Conservation (phyloP, 2,113 vertebrate species). For the Vombatus ursinus region DNA sequence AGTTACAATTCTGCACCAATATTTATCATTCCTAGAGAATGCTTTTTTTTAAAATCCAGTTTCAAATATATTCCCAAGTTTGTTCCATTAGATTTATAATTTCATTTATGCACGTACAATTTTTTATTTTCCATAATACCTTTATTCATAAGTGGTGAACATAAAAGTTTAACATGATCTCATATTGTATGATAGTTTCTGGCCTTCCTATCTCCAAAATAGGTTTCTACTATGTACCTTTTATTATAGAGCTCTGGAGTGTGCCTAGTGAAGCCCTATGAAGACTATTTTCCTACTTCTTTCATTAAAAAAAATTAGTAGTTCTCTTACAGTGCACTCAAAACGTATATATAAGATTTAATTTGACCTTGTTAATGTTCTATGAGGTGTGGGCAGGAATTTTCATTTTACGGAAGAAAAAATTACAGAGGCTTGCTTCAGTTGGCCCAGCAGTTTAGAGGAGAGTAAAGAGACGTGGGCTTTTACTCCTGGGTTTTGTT, state of each 20-base stretch:
- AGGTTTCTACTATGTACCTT: background rate
- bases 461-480: background rate
- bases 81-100: background rate
- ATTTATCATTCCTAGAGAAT: background rate
- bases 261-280: background rate
- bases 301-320: background rate
- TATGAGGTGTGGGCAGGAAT: background rate
- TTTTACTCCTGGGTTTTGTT: background rate
- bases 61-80: background rate
- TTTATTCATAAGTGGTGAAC: background rate
- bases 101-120: background rate
- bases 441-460: background rate
- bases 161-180: background rate
- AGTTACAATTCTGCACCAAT: background rate
- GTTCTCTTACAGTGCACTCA: background rate
- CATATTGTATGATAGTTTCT: background rate
- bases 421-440: background rate
- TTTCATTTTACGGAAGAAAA: background rate
- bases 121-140: background rate
- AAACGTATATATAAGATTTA: background rate
- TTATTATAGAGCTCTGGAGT: background rate
- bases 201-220: background rate
- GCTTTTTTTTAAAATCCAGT: background rate
- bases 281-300: constrained; percentile 15
- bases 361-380: background rate